phyloP scores from a whole-genome alignment of 35 echinoderm and acorn worm species.

The Patiria miniata region DNA sequence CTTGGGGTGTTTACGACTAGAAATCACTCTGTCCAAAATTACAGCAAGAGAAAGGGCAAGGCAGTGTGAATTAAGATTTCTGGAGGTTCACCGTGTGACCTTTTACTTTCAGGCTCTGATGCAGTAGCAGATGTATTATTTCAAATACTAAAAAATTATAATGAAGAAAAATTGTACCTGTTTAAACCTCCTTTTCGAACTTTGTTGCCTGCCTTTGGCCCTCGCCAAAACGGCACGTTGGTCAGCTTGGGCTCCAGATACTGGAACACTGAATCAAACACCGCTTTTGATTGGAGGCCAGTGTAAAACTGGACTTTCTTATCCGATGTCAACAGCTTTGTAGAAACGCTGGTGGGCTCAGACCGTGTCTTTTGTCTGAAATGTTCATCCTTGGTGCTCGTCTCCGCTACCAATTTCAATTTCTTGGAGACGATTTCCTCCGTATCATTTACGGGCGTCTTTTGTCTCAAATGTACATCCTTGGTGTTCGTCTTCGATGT shows the following conservation, averaged over 20 bases:
- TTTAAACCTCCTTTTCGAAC: neutral
- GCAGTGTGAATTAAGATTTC: too few species aligned
- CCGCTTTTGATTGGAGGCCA: neutral
- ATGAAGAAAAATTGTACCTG: neutral
- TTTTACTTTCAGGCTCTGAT: too few species aligned
- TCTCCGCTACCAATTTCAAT: too few species aligned
- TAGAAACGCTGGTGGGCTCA: neutral
- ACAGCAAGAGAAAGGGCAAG: too few species aligned
- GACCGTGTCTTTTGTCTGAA: neutral
- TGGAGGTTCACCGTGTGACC: too few species aligned
- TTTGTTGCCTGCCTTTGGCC: neutral
- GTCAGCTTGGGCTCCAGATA: neutral
- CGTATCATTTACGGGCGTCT: too few species aligned
- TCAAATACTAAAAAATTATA: neutral
- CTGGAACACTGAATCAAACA: neutral
- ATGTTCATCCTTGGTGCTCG: too few species aligned
- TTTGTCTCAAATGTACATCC: neutral
- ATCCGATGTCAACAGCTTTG: neutral
- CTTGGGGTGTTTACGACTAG: too few species aligned
- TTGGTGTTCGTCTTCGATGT: neutral
- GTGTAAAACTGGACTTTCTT: neutral
- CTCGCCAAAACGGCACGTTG: neutral
- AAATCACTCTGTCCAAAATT: too few species aligned
- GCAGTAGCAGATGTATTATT: neutral
- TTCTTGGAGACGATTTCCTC: too few species aligned